Base-by-base conservation (phyloP, 1,140 invertebrate species). In the Habropoda laboriosa region DNA sequence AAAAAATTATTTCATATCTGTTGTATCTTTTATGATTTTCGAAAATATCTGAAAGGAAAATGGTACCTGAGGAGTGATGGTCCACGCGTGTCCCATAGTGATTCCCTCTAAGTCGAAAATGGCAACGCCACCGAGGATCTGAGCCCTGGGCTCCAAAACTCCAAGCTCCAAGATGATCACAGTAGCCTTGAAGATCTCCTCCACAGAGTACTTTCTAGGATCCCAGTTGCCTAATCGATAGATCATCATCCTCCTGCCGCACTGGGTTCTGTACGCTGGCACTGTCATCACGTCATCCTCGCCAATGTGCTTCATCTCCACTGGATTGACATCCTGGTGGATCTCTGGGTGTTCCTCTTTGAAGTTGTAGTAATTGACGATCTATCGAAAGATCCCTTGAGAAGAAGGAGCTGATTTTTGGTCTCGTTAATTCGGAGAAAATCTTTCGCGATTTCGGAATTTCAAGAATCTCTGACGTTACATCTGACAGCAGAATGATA, bases 191-290 rank as follows among this genome's bases (percentile, higher is more conserved):
- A 97, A 96, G 16, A 97, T 89, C 83, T 97, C 96, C 35, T 96
- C 95, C 0, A 96, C 89, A 0, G 94, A 86, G 45, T 95, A 94
- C 38, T 94, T 93, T 71, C 94, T 95, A 1, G 96, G 94, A 83
- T 96, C 94, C 96, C 96, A 97, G 79, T 96, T 95, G 18, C 96
- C 95, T 74, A 96, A 91, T 90, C 95, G 94, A 81, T 95, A 96
- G 24, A 96, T 93, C 84, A 96, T 92, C 71, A 96, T 93, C 77
- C 96, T 91, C 49, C 95, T 90, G 3, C 95, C 96, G 60, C 94
- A 94, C 80, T 96, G 95, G 63, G 96, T 96, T 47, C 94, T 93
- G 86, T 97, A 97, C 0, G 96, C 95, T 0, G 96, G 95, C 1
- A 96, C 96, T 2, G 95, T 94, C 53, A 97, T 92, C 3, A 97